Percentiles rank a stretch among this genome's conserved stretches.
These are phyloP conservation scores for Muscicapa adusta DNA, from an alignment of 2,113 vertebrate genomes.

Conservation along the genomic window DNA sequence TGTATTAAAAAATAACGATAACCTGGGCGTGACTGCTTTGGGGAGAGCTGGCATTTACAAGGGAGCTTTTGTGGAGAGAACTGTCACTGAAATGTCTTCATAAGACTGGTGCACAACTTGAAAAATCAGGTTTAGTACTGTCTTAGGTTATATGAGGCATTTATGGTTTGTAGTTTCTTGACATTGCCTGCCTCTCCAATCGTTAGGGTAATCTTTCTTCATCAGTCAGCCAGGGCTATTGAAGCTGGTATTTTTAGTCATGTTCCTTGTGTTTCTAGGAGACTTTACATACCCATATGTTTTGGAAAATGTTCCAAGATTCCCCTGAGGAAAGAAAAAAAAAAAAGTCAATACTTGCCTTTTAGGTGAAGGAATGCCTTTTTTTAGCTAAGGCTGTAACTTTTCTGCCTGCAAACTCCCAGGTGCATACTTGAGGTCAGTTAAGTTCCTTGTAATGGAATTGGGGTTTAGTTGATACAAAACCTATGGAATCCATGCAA, in stretches of 20 bases:
- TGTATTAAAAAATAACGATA: neutral
- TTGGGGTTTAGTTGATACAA: constrained; percentile 48
- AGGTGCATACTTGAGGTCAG: constrained; percentile 56
- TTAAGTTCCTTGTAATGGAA: constrained; percentile 55
- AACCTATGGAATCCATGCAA: constrained; percentile 35
- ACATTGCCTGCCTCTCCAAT: constrained; percentile 19
- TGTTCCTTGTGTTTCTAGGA: constrained; percentile 11
- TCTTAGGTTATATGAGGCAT: neutral
- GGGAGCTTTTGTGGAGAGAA: neutral
- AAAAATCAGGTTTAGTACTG: constrained; percentile 10
- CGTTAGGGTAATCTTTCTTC: constrained; percentile 54
- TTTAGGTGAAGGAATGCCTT: constrained; percentile 38
- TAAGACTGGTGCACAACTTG: neutral
- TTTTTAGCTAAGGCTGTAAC: constrained; percentile 34
- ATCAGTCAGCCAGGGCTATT: constrained; percentile 43
- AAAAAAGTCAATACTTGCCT: neutral
- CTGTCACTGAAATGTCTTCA: neutral
- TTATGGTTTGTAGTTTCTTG: constrained; percentile 31
- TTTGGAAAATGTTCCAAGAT: constrained; percentile 40
- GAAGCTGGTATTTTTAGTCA: constrained; percentile 29
- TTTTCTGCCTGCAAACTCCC: constrained; percentile 29
- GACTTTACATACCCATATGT: neutral
- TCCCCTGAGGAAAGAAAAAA: neutral
- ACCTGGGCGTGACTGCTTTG: neutral
- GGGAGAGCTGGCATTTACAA: neutral